Base-by-base conservation (phyloP, 2,113 vertebrate genomes). In the Solea solea region DNA sequence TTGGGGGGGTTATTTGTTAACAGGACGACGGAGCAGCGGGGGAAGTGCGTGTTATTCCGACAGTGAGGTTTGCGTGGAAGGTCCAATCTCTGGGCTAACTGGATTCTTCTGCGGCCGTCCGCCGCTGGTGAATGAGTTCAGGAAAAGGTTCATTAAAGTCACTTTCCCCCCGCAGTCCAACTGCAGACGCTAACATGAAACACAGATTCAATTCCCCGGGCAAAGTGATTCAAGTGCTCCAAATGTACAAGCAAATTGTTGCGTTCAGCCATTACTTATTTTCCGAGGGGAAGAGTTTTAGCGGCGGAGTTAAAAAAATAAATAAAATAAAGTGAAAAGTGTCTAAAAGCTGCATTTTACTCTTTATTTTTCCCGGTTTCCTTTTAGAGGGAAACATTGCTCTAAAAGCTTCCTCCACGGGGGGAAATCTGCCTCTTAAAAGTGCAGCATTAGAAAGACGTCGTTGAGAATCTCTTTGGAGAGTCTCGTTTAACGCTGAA, bases 171-270 rank as follows among this genome's bases (percentile, higher is more conserved):
- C 46, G 72, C 25, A 53, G 40, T 59, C 46, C 59, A 59, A 59
- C 71, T 25, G 62, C 54, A 45, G 48, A 65, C 40, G 21, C 72
- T 28, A 41, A 66, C n/a, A 41, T 46, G 11, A 74, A 74, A 66
- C 27, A 45, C 15, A n/a, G 44, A 51, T 76, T 63, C 11, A 50
- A 45, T 49, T 56, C 12, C 12, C 13, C 14, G 8, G 7, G 41
- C 49, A 68, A 67, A 55, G 56, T 41, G 56, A 66, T n/a, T 41
- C 27, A 62, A 9, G 40, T n/a, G 49, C 34, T 56, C 21, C 7
- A 49, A 8, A 61, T 9, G 21, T 51, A 42, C 16, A 52, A 21
- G 28, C 5, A 16, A 53, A 60, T 8, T 25, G 15, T 5, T 6
- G 40, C 21, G 27, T 34, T 7, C 9, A 40, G 46, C 9, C 6